Percentiles rank a stretch among this genome's conserved stretches.
phyloP scores from a whole-genome alignment of 2,113 vertebrate species.

The Rhinopithecus roxellana region DNA sequence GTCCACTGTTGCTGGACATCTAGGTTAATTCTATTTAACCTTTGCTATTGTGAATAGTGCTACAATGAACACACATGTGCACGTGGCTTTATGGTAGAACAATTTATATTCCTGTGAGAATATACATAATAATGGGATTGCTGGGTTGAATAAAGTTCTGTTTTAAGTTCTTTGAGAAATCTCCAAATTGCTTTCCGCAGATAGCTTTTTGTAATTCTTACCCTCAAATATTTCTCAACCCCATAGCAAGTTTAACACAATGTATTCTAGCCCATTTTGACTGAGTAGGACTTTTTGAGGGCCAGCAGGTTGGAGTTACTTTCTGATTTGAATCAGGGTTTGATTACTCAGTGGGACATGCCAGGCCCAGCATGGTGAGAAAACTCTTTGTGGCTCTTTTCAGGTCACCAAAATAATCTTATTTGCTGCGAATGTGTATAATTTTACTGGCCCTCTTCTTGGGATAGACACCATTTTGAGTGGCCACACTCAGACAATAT shows the following conservation, averaged over 20 bases:
- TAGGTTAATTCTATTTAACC: not conserved
- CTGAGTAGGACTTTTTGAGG: constrained; percentile 70
- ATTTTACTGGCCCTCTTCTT: constrained; percentile 25
- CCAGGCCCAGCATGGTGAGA: constrained; percentile 43
- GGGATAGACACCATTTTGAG: not conserved
- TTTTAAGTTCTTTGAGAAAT: not conserved
- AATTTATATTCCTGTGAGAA: not conserved
- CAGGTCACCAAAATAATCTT: constrained; percentile 15
- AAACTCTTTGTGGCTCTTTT: constrained; percentile 36
- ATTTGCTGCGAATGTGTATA: not conserved
- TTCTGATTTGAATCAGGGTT: constrained; percentile 70
- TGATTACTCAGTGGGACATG: constrained; percentile 48
- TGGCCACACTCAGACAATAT: not conserved
- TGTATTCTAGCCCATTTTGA: constrained; percentile 72
- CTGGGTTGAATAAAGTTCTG: not conserved
- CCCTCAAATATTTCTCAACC: constrained; percentile 75
- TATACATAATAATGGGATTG: not conserved
- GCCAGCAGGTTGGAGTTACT: constrained; percentile 69
- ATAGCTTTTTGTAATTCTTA: constrained; percentile 79
- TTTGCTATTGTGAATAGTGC: not conserved
- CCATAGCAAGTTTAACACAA: constrained; percentile 78
- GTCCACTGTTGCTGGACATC: not conserved
- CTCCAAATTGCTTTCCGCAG: constrained; percentile 6
- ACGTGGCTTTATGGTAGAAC: not conserved
- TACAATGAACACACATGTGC: not conserved